These are phyloP conservation scores for Erannis defoliaria DNA, from an alignment of 2,888 invertebrate genomes.

Conservation along the genomic window DNA sequence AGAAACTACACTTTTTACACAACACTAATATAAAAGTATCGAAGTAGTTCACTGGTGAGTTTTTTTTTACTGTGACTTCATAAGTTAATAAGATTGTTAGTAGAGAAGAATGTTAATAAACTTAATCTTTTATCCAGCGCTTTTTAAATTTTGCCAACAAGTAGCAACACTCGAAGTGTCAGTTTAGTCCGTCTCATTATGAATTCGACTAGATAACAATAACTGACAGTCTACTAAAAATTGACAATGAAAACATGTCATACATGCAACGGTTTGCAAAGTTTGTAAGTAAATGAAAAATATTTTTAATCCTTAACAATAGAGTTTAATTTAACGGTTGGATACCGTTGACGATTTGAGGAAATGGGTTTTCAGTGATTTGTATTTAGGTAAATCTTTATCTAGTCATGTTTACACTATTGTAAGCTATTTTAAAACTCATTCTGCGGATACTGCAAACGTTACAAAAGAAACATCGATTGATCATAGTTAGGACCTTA, in stretches of 20 bases:
- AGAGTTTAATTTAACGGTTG: constrained; percentile 69
- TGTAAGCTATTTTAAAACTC: constrained; percentile 17
- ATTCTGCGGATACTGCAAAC: constrained; percentile 1
- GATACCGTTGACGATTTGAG: constrained; percentile 54
- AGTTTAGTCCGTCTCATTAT: too few species aligned
- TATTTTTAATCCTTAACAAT: constrained; percentile 47
- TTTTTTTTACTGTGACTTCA: too few species aligned
- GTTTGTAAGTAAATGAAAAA: constrained; percentile 48
- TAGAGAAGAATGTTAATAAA: too few species aligned
- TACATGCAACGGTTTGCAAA: constrained; percentile 31
- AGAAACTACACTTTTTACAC: too few species aligned
- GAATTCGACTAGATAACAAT: too few species aligned
- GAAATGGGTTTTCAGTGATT: constrained; percentile 56
- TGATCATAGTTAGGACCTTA: constrained; percentile 27
- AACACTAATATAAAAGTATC: too few species aligned
- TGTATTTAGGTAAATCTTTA: constrained; percentile 17
- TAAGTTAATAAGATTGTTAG: too few species aligned
- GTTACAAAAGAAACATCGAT: constrained; percentile 18
- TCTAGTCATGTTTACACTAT: constrained; percentile 21
- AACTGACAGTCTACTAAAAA: too few species aligned
- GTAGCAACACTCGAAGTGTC: too few species aligned
- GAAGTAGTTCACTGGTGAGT: too few species aligned
- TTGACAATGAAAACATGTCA: neutral
- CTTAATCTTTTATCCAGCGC: too few species aligned
- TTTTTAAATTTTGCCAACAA: too few species aligned